These are phyloP conservation scores for Epinephelus malabaricus DNA, from an alignment of 2,797 vertebrate genomes.

Conservation along the genomic window DNA sequence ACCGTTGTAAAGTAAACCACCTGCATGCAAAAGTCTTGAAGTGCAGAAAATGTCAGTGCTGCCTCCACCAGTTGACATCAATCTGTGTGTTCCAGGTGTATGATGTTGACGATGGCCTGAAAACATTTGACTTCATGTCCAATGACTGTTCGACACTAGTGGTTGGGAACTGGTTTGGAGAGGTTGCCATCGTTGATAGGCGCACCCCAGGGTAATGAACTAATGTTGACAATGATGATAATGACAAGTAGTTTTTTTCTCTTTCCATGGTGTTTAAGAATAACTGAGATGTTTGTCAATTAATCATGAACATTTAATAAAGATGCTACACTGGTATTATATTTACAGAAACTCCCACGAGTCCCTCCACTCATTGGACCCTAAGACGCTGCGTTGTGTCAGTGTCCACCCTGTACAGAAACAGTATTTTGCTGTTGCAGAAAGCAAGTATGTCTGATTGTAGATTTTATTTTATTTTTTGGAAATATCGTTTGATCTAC, in stretches of 20 bases:
- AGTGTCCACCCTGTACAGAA: conserved; percentile 89
- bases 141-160: conserved; percentile 84
- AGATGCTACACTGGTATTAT: background rate
- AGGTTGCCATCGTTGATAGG: conserved; percentile 87
- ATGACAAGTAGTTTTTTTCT: background rate
- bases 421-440: conserved; percentile 90
- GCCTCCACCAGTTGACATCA: background rate
- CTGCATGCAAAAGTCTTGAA: background rate
- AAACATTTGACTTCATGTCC: conserved; percentile 91
- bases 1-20: background rate
- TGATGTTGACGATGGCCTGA: conserved; percentile 79
- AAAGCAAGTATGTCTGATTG: conserved; percentile 80
- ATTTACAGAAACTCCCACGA: conserved; percentile 78
- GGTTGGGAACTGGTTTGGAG: conserved; percentile 84
- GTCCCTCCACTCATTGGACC: conserved; percentile 78
- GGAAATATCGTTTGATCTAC: background rate
- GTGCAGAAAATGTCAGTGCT: background rate
- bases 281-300: background rate
- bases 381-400: conserved; percentile 83
- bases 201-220: conserved; percentile 83
- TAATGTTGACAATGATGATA: background rate
- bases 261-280: background rate
- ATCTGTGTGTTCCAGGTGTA: conserved; percentile 83
- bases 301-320: background rate
- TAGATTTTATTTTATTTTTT: background rate